Evolutionary conservation across 2,113 vertebrate species (phyloP), one percentile per base, ranked within the genome.

Genomic region (Pagrus major): DNA sequence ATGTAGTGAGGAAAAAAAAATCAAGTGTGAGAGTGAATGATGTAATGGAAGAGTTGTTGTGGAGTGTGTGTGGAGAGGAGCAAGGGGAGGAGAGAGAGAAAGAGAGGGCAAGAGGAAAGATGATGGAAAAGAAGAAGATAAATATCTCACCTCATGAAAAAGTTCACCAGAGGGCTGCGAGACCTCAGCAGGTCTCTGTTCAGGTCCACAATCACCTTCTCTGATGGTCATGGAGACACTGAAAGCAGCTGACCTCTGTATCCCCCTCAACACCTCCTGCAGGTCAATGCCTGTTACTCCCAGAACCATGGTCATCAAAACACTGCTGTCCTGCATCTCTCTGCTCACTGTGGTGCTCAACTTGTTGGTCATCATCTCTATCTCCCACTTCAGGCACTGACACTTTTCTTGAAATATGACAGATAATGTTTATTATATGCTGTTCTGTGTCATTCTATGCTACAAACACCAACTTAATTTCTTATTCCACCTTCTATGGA

Each of bases 271-370:
- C n/a, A n/a, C n/a, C n/a, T n/a, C n/a, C n/a, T n/a, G n/a, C n/a
- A n/a, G 39, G 39, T 31, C 80, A 76, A 1, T 1, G 61, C 1
- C 16, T 46, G 41, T 5, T 46, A 29, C 25, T 65, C 41, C 11
- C 11, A 20, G 51, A n/a, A 12, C 25, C 51, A 60, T 31, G 0
- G 31, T 81, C 2, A 81, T 93, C 59, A 93, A 94, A 49, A 47
- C 83, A 0, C 76, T 88, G 9, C 54, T 94, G 78, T 67, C 27
- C 9, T 60, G 71, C 35, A 71, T 81, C 65, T 84, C 95, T 84
- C 63, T 97, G 47, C 89, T 89, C 41, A 91, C 87, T 20, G 71
- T n/a, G n/a, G n/a, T n/a, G n/a, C n/a, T n/a, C n/a, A n/a, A n/a
- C n/a, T n/a, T n/a, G n/a, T n/a, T n/a, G n/a, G n/a, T n/a, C n/a